A percentile compares a stretch with the other conserved stretches of the same genome.
Evolutionary conservation across 2,888 invertebrate genomes (phyloP).

Genomic region (Eurytoma adleriae): DNA sequence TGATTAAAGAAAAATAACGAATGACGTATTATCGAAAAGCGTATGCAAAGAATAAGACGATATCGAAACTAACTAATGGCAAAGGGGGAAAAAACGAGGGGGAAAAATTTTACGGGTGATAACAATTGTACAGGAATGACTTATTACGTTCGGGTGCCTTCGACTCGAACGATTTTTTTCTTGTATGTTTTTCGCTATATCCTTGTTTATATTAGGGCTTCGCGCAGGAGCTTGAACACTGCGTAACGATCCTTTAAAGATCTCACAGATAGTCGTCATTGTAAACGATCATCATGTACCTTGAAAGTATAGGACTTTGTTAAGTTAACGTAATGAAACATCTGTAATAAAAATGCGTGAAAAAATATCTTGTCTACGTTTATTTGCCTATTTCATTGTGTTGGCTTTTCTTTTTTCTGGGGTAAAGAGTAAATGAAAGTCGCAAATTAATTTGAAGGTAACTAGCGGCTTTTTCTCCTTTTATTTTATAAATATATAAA

Average conservation of each 20-base stretch:
- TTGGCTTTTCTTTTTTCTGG: neutral
- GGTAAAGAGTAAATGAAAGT: neutral
- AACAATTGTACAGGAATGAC: slow-evolving; percentile 48
- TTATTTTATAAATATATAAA: neutral
- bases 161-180: slow-evolving; percentile 39
- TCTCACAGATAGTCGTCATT: slow-evolving; percentile 73
- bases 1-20: slow-evolving; percentile 12
- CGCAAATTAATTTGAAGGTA: neutral
- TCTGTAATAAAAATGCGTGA: slow-evolving; percentile 73
- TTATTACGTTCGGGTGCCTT: slow-evolving; percentile 25
- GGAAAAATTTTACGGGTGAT: slow-evolving; percentile 47
- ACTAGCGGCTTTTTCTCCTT: neutral
- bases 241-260: slow-evolving; percentile 70
- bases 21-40: slow-evolving; percentile 24
- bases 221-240: slow-evolving; percentile 68
- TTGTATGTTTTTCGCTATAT: slow-evolving; percentile 17
- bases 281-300: slow-evolving; percentile 74
- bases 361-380: slow-evolving; percentile 56
- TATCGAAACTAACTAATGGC: neutral
- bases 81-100: neutral
- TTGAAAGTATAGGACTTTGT: slow-evolving; percentile 76
- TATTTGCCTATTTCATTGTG: neutral
- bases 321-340: slow-evolving; percentile 74
- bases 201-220: slow-evolving; percentile 52
- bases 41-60: slow-evolving; percentile 18